phyloP scores from a whole-genome alignment of 2,888 invertebrate genomes.

The Mythimna impura region DNA sequence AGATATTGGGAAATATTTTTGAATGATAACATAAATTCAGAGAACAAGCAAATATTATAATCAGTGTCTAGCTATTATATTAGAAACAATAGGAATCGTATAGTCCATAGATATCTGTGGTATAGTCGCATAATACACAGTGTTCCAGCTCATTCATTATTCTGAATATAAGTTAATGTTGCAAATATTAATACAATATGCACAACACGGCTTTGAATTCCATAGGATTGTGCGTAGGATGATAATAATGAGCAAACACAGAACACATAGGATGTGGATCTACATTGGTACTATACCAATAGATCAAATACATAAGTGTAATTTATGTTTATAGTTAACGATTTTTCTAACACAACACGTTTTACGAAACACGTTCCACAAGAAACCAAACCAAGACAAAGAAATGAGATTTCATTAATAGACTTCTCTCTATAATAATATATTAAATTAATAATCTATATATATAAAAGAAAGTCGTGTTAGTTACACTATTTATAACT shows the following conservation, averaged over 20 bases:
- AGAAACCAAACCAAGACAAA: too few relatives aligned
- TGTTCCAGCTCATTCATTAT: not conserved
- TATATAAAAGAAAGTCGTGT: too few relatives aligned
- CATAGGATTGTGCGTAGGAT: not conserved
- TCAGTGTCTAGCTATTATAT: not conserved
- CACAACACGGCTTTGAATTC: slow-evolving; percentile 1
- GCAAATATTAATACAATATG: slow-evolving; percentile 13
- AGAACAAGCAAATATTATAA: not conserved
- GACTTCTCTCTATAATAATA: too few relatives aligned
- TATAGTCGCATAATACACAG: slow-evolving; percentile 1
- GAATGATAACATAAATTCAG: not conserved
- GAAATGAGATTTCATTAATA: too few relatives aligned
- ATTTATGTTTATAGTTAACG: not conserved
- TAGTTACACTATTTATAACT: too few relatives aligned
- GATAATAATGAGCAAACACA: slow-evolving; percentile 2
- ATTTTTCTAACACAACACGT: not conserved
- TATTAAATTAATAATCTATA: too few relatives aligned
- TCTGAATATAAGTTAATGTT: slow-evolving; percentile 13
- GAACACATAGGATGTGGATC: not conserved
- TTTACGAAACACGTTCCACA: not conserved
- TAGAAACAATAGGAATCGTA: not conserved
- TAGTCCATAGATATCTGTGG: too few relatives aligned
- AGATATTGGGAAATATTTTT: not conserved
- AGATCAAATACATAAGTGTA: not conserved
- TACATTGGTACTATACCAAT: not conserved